phyloP scores from a whole-genome alignment of 2,113 vertebrate genomes.

The Vimba vimba region DNA sequence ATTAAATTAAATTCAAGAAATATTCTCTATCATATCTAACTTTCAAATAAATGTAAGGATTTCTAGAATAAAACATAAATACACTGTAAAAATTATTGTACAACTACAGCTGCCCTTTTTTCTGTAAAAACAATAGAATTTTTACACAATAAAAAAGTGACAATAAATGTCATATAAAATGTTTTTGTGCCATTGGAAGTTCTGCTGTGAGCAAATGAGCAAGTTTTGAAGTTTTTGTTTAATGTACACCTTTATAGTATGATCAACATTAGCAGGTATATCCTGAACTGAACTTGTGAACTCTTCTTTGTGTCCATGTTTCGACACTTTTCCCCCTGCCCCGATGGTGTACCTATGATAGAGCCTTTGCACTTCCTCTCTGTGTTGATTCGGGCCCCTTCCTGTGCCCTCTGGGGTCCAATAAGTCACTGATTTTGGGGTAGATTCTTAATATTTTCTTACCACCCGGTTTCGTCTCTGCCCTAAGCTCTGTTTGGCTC shows the following conservation, averaged over 20 bases:
- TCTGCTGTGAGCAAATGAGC: not conserved
- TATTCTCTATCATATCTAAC: too few relatives aligned
- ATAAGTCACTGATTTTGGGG: constrained; percentile 29
- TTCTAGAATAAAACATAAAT: too few relatives aligned
- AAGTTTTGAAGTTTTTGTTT: too few relatives aligned
- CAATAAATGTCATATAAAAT: not conserved
- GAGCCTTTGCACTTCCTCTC: constrained; percentile 23
- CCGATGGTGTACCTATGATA: constrained; percentile 42
- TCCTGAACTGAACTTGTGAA: constrained; percentile 25
- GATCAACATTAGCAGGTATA: not conserved
- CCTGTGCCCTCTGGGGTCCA: constrained; percentile 37
- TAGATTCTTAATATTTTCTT: constrained; percentile 17
- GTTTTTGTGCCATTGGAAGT: not conserved
- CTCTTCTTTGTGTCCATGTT: not conserved
- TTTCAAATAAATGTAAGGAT: too few relatives aligned
- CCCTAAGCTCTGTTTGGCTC: constrained; percentile 24
- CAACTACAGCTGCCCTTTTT: too few relatives aligned
- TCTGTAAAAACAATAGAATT: too few relatives aligned
- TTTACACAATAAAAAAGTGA: too few relatives aligned
- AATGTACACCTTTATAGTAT: too few relatives aligned
- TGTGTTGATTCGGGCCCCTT: constrained; percentile 37
- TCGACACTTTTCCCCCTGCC: constrained; percentile 6
- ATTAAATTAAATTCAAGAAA: too few relatives aligned
- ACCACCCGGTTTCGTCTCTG: constrained; percentile 1
- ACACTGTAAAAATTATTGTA: too few relatives aligned